Evolutionary conservation across 2,888 invertebrate species (phyloP), one percentile per base, ranked within the genome.

Genomic region (Mechanitis messenoides): DNA sequence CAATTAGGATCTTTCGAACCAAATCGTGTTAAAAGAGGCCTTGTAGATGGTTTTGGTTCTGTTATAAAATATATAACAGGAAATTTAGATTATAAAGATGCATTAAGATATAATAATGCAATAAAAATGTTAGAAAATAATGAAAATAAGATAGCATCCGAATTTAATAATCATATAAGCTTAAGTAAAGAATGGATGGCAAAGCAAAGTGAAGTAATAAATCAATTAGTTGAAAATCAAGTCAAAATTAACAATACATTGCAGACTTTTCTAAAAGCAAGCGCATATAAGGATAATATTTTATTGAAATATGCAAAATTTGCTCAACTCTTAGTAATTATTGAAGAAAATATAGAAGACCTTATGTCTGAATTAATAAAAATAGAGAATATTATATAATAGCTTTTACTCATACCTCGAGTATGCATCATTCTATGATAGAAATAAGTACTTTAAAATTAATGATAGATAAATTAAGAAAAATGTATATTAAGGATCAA

Each of bases 341-440:
- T 65, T 42, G 60, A 53, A 2, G 67, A 70, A 54, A 69, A 68
- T 50, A 47, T 62, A 20, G 66, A 68, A 5, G 67, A 66, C 5
- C 12, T 70, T 3, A 47, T 53, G 31, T 11, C 33, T 54, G 66
- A 70, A 50, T 38, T 70, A 60, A 56, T 61, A 54, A 64, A 64
- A 56, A 56, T 67, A 64, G 68, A 68, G 61, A 65, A 70, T 65
- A 64, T 56, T 9, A 55, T n/a, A n/a, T n/a, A n/a, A n/a, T 67
- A 63, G 67, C 63, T 47, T 68, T 70, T 59, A 67, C 63, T 50
- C 63, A 46, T 62, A 58, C 61, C 33, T 62, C 65, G 2, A 67
- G 63, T 45, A 63, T 61, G 5, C 68, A 69, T 50, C 69, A 67
- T 58, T 58, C 59, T 2, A 68, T 69, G 64, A 53, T 69, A 62